Evolutionary conservation across 2,113 vertebrate species (phyloP).

Genomic region (Python bivittatus): DNA sequence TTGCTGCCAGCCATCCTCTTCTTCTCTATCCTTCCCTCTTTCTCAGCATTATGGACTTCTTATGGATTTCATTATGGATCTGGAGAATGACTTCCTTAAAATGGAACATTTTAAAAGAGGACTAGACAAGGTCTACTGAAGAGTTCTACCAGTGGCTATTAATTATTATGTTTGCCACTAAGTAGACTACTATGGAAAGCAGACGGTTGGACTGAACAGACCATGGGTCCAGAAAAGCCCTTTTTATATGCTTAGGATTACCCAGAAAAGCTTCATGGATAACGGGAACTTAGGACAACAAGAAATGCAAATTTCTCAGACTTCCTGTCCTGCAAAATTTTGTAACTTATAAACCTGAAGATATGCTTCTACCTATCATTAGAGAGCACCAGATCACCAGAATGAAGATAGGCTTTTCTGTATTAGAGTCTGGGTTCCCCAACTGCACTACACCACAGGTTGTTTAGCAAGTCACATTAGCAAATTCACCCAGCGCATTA

Average conservation of each 20-base stretch:
- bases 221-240: not conserved
- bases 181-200: not conserved
- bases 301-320: not conserved
- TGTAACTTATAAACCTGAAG: not conserved
- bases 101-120: not conserved
- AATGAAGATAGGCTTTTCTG: too few species aligned
- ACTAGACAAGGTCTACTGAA: not conserved
- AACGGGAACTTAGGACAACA: not conserved
- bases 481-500: too few species aligned
- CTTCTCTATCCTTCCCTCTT: too few species aligned
- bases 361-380: not conserved
- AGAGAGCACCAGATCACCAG: too few species aligned
- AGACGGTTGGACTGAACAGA: not conserved
- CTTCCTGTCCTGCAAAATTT: not conserved
- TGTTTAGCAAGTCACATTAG: too few species aligned
- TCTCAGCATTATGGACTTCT: too few species aligned
- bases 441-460: too few species aligned
- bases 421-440: too few species aligned
- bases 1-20: too few species aligned
- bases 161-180: not conserved
- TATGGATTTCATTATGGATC: too few species aligned
- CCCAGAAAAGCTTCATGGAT: not conserved
- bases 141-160: not conserved
- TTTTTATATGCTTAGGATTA: not conserved
- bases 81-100: too few species aligned